Conservation (phyloP, 2,797 vertebrate species). For the Morus bassanus region DNA sequence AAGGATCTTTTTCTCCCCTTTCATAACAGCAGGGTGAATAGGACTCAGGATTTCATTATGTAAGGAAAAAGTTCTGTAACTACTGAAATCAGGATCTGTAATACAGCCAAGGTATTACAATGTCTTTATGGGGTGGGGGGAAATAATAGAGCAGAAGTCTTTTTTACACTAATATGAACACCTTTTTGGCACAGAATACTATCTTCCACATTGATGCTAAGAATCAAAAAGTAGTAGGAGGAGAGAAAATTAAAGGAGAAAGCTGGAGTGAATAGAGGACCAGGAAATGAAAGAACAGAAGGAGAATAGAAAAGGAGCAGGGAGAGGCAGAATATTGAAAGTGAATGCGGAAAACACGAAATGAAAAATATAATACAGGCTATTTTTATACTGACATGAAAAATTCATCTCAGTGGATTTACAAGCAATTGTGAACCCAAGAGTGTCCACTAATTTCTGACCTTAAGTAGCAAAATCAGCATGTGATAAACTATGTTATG, state of each 20-base stretch:
- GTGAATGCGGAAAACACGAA: background rate
- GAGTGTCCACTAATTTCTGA: background rate
- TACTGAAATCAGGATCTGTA: background rate
- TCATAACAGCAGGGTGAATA: background rate
- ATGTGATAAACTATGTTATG: background rate
- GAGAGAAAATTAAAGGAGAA: background rate
- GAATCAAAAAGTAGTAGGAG: background rate
- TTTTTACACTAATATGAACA: background rate
- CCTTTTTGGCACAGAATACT: background rate
- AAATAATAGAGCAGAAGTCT: background rate
- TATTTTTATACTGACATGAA: conserved; percentile 12
- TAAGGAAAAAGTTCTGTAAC: background rate
- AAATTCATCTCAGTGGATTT: conserved; percentile 2
- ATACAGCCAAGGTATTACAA: background rate
- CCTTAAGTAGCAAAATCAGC: background rate
- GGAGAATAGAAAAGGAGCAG: background rate
- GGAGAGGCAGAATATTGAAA: background rate
- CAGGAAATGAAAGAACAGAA: background rate
- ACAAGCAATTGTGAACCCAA: background rate
- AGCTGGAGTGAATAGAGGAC: background rate
- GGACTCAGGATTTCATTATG: background rate
- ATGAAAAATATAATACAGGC: background rate
- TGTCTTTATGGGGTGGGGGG: background rate
- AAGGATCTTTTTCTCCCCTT: background rate
- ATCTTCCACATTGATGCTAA: background rate